Evolutionary conservation across 2,797 vertebrate genomes (phyloP), one percentile per base, ranked within the genome.

Genomic region (Eurystomus glaucurus): DNA sequence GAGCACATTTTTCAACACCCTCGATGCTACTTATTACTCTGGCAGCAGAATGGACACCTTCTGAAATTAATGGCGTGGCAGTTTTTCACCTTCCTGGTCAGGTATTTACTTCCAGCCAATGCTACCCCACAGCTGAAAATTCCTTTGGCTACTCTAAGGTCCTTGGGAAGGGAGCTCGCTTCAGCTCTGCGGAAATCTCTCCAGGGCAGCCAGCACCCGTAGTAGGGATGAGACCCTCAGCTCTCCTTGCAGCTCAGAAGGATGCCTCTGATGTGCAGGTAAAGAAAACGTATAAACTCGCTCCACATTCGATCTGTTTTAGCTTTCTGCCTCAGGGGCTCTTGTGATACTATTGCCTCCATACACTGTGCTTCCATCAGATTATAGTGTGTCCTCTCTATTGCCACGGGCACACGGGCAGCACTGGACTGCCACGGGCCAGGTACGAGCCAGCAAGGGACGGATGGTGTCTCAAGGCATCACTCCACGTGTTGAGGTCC

Each of bases 361-460:
- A 5, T 9, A 58, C 69, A 8, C 23, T 25, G 28, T 23, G n/a
- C 54, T 69, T 68, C 43, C 33, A 60, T 33, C 66, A 33, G 35
- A 13, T 51, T 6, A 6, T 5, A 7, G 8, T 1, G 18, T 7
- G 39, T 39, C 64, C 70, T 66, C 55, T n/a, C 43, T 28, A 4
- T 2, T 3, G 7, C 48, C 58, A 35, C 1, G 0, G 45, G 50
- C 4, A n/a, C 21, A 2, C 0, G 26, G 26, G 35, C 28, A 61
- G 60, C 60, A 25, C 19, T 7, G 78, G 37, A 52, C 10, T 9
- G 20, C 60, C 28, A 4, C 0, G 21, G 60, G 58, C 50, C 70
- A 55, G 64, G 12, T 9, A 52, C 1, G 7, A 86, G n/a, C 51
- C 88, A 41, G 28, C n/a, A n/a, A 62, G 58, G 45, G 11, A 25